These are phyloP conservation scores for Xenus cinereus DNA, from an alignment of 2,113 vertebrate genomes.

Conservation along the genomic window DNA sequence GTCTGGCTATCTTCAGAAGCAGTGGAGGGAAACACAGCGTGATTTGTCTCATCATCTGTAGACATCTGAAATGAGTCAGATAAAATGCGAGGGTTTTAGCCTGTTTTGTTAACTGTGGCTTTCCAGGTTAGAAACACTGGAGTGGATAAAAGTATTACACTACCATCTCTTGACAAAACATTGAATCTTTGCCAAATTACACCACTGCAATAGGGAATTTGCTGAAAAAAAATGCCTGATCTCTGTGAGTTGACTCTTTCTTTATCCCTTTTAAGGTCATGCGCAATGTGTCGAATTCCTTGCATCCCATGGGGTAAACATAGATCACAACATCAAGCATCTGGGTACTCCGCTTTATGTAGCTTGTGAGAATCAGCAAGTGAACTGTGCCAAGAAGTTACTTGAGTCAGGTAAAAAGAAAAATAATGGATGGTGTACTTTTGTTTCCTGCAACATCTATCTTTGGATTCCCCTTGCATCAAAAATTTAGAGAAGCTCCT, in stretches of 20 bases:
- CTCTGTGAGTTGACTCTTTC: not conserved
- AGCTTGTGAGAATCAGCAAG: slow-evolving; percentile 81
- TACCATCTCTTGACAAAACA: not conserved
- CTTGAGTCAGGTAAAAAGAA: slow-evolving; percentile 83
- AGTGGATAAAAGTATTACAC: not conserved
- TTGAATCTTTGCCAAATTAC: not conserved
- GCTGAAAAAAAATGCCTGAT: not conserved
- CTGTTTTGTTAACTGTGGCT: not conserved
- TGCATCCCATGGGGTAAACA: slow-evolving; percentile 65
- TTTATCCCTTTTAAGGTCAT: slow-evolving; percentile 76
- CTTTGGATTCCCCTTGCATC: not conserved
- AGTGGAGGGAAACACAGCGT: not conserved
- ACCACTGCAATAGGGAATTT: not conserved
- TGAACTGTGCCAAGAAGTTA: slow-evolving; percentile 77
- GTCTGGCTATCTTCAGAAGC: not conserved
- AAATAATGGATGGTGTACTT: not conserved
- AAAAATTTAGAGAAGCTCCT: not conserved
- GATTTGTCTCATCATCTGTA: not conserved
- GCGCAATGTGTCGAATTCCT: slow-evolving; percentile 78
- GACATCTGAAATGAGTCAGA: not conserved
- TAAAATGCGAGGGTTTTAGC: not conserved
- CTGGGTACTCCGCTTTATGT: slow-evolving; percentile 83
- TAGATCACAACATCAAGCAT: slow-evolving; percentile 75
- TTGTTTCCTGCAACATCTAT: rapidly evolving
- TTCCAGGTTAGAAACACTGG: not conserved